Conservation (phyloP, 2,888 invertebrate genomes). For the Rotaria socialis region DNA sequence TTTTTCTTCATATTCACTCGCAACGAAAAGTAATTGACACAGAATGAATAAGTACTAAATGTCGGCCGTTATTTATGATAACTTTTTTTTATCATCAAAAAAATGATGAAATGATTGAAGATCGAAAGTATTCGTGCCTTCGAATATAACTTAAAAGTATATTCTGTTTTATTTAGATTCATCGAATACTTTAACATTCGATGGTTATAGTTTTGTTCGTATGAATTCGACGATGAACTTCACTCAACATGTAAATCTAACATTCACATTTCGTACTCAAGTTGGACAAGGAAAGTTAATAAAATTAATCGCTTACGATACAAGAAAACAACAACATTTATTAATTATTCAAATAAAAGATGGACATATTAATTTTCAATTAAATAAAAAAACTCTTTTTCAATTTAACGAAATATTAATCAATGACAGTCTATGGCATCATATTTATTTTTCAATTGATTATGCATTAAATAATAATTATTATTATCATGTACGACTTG, state of each 20-base stretch:
- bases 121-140: too few species aligned
- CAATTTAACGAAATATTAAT: too few species aligned
- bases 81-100: too few species aligned
- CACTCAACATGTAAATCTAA: not conserved
- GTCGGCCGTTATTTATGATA: too few species aligned
- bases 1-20: too few species aligned
- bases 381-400: too few species aligned
- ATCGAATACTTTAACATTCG: not conserved
- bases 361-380: not conserved
- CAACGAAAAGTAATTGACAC: too few species aligned
- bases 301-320: not conserved
- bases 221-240: not conserved
- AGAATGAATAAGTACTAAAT: too few species aligned
- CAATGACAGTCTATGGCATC: not conserved
- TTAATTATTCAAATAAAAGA: not conserved
- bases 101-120: too few species aligned
- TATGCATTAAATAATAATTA: not conserved
- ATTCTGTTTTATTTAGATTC: not conserved
- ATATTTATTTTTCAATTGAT: not conserved
- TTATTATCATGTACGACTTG: not conserved
- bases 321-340: too few species aligned
- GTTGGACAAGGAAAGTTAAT: not conserved
- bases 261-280: not conserved
- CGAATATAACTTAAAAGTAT: too few species aligned
- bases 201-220: slow-evolving; percentile 9